Conservation (phyloP, 2,888 invertebrate genomes). For the Sisyra terminalis region DNA sequence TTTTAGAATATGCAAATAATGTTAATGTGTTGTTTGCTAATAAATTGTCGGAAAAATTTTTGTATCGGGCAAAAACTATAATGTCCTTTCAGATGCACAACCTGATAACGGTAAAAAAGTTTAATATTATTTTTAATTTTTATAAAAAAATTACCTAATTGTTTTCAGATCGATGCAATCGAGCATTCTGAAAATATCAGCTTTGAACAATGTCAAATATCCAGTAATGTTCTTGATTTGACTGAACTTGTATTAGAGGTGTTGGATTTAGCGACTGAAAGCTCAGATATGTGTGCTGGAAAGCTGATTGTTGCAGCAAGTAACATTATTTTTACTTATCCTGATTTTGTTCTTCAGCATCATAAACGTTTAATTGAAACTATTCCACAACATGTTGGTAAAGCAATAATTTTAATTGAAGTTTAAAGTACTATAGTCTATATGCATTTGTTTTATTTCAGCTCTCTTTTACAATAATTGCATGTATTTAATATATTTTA, state of each 20-base stretch:
- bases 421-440: not conserved
- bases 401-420: slow-evolving; percentile 16
- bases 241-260: slow-evolving; percentile 44
- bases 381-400: slow-evolving; percentile 76
- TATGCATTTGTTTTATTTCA: slow-evolving; percentile 21
- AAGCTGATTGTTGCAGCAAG: slow-evolving; percentile 52
- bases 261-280: slow-evolving; percentile 45
- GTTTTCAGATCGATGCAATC: slow-evolving; percentile 19
- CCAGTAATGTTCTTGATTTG: slow-evolving; percentile 44
- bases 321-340: slow-evolving; percentile 60
- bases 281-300: slow-evolving; percentile 41
- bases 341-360: slow-evolving; percentile 57
- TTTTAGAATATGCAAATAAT: slow-evolving; percentile 53
- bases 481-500: slow-evolving; percentile 65
- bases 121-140: slow-evolving; percentile 8
- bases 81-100: slow-evolving; percentile 71
- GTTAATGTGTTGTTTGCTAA: slow-evolving; percentile 61
- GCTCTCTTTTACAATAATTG: slow-evolving; percentile 86
- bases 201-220: slow-evolving; percentile 39
- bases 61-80: slow-evolving; percentile 48
- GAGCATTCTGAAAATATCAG: too few species aligned
- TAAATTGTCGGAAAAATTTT: slow-evolving; percentile 54
- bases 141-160: slow-evolving; percentile 7
- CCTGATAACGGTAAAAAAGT: slow-evolving; percentile 39
- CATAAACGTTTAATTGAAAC: slow-evolving; percentile 66